A percentile compares a stretch with the other conserved stretches of the same genome.
Conservation (phyloP, 1,140 invertebrate genomes). For the Lepidurus apus region DNA sequence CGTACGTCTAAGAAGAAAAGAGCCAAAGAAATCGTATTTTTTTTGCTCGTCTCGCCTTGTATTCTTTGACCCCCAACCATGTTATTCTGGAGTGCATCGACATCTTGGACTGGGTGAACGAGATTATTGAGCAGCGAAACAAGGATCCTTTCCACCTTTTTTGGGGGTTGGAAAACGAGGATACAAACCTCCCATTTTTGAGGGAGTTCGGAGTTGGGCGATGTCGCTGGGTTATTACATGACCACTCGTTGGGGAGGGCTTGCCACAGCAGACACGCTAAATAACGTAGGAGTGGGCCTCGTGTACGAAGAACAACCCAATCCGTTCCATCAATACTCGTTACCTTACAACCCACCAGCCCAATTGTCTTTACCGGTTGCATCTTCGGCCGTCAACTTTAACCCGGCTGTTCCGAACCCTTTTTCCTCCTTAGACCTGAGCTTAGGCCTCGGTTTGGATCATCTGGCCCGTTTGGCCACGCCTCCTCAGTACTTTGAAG, state of each 20-base stretch:
- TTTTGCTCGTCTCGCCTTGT: neutral
- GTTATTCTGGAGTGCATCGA: neutral
- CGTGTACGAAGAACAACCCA: conserved; percentile 28
- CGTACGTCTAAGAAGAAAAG: neutral
- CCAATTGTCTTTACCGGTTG: conserved; percentile 20
- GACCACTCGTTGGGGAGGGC: conserved; percentile 35
- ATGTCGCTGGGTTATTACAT: conserved; percentile 37
- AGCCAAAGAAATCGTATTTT: neutral
- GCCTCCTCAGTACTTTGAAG: conserved; percentile 23
- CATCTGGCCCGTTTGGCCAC: conserved; percentile 29
- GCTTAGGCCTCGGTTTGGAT: conserved; percentile 23
- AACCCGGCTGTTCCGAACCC: conserved; percentile 29
- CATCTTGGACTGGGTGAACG: neutral
- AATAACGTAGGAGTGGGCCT: conserved; percentile 30
- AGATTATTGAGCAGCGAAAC: no score
- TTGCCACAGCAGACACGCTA: conserved; percentile 31
- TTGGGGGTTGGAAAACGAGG: neutral
- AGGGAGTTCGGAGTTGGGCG: conserved; percentile 30
- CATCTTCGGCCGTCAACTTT: conserved; percentile 27
- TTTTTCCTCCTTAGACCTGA: conserved; percentile 26
- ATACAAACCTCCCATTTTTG: neutral
- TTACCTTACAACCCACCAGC: conserved; percentile 28
- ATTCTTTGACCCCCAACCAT: neutral
- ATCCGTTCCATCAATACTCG: conserved; percentile 29
- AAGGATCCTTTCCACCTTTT: no score